Evolutionary conservation across 2,888 invertebrate genomes (phyloP).

Genomic region (Penaeus monodon): DNA sequence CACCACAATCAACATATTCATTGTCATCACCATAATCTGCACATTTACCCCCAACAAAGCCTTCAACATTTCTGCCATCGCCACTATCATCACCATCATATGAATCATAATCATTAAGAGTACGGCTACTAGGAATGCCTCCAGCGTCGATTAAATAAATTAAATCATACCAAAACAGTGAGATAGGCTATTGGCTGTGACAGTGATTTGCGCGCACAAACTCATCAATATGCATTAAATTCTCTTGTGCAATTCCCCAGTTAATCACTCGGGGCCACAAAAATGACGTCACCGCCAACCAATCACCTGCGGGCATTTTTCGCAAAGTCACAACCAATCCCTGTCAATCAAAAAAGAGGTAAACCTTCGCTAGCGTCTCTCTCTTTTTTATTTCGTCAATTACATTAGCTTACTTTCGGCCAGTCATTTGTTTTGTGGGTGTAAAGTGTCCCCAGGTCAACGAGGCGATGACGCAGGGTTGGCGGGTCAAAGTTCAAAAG

Average conservation of each 20-base stretch:
- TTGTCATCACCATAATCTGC: slow-evolving; percentile 48
- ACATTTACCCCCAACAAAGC: slow-evolving; percentile 46
- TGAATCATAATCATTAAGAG: slow-evolving; percentile 51
- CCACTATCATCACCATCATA: slow-evolving; percentile 43
- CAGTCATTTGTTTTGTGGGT: slow-evolving; percentile 40
- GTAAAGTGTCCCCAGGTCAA: slow-evolving; percentile 28
- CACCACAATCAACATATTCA: slow-evolving; percentile 43
- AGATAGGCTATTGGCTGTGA: slow-evolving; percentile 40
- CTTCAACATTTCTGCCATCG: slow-evolving; percentile 36
- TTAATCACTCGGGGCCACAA: slow-evolving; percentile 39
- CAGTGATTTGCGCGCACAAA: slow-evolving; percentile 49
- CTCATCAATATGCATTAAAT: slow-evolving; percentile 57
- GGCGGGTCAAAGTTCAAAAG: slow-evolving; percentile 9
- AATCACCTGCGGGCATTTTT: not conserved
- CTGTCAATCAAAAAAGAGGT: too few relatives aligned
- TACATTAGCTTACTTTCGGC: slow-evolving; percentile 14
- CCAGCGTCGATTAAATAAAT: slow-evolving; percentile 50
- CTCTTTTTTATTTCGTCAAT: not conserved
- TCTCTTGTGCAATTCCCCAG: slow-evolving; percentile 46
- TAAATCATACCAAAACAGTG: slow-evolving; percentile 58
- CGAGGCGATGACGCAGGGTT: slow-evolving; percentile 35
- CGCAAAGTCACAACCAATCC: slow-evolving; percentile 21
- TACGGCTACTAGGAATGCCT: slow-evolving; percentile 30
- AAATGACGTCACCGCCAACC: not conserved
- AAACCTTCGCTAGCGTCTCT: too few relatives aligned